phyloP scores from a whole-genome alignment of 2,113 vertebrate species.

The Tyrannus savana region DNA sequence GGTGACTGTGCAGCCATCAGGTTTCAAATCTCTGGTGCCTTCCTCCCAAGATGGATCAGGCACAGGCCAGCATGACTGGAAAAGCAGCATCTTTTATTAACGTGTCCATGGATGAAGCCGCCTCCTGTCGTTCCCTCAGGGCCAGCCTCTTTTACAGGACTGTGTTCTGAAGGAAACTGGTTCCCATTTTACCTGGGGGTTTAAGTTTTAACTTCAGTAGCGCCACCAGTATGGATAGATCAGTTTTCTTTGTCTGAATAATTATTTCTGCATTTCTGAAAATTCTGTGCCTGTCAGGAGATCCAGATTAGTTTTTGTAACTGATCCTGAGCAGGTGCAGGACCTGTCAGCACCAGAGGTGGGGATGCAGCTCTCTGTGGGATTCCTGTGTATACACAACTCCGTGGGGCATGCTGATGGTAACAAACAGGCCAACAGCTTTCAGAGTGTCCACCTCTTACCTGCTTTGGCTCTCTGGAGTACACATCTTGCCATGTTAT shows the following conservation, averaged over 20 bases:
- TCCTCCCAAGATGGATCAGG: rapidly evolving
- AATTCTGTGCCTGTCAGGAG: not conserved
- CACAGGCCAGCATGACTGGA: rapidly evolving
- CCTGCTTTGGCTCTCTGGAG: not conserved
- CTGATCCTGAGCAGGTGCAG: not conserved
- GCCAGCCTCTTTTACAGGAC: not conserved
- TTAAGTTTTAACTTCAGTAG: not conserved
- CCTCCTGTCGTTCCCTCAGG: rapidly evolving
- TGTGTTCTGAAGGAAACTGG: not conserved
- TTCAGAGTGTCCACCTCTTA: not conserved
- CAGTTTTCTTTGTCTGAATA: not conserved
- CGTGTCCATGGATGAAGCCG: not conserved
- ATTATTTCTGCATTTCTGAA: not conserved
- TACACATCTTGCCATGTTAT: not conserved
- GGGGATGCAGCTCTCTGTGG: rapidly evolving
- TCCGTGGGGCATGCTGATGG: rapidly evolving
- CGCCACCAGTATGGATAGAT: not conserved
- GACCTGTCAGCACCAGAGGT: not conserved
- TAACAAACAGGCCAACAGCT: not conserved
- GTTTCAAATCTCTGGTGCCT: not conserved
- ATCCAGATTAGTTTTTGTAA: not conserved
- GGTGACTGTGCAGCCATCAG: not conserved
- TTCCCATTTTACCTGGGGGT: not conserved
- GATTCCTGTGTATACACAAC: rapidly evolving
- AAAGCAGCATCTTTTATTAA: not conserved